Base-by-base conservation (phyloP, 2,113 vertebrate species). In the Pheucticus melanocephalus region DNA sequence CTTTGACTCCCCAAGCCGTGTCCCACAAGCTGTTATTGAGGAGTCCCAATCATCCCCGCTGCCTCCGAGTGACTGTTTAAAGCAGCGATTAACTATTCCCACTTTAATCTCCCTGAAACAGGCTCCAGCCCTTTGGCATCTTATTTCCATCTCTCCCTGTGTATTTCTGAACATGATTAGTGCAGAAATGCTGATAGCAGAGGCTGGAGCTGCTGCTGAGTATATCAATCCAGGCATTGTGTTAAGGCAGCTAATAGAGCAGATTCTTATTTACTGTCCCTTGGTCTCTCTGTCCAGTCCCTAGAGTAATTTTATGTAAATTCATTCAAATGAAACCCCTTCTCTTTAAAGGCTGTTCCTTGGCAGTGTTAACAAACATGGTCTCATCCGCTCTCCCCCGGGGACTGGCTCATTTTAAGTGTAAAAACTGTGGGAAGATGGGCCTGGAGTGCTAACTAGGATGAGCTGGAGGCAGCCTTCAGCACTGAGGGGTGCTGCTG, bases 221-320 rank as follows among this genome's bases (percentile, higher is more conserved):
- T 82, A 20, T 88, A 93, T 70, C 77, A 93, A 89, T 87, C 50
- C 86, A 72, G 69, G 65, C 68, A 75, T 70, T 82, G 91, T 86
- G 77, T 90, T 86, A 86, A 88, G 72, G 57, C 70, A 92, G 77
- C 89, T 88, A 89, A 95, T 83, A 60, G 84, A 70, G 42, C 82
- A 63, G 78, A 66, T 92, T 78, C 83, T 92, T 88, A 66, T 92
- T 94, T 94, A 89, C 94, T 68, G 15, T 61, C 71, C 80, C 73
- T 89, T 8, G 4, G 39, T 47, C 92, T 48, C 60, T 64, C 81
- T 79, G 90, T 82, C 94, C 77, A 90, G 76, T 92, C 90, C 90
- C 93, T 47, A 4, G 93, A 94, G 92, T 91, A 27, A 71, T 94
- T 96, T 96, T 92, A 95, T 94, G 95, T 86, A 94, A 95, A 93